Conservation (phyloP, 1,140 invertebrate genomes). For the Pseudomyrmex dendroicus region DNA sequence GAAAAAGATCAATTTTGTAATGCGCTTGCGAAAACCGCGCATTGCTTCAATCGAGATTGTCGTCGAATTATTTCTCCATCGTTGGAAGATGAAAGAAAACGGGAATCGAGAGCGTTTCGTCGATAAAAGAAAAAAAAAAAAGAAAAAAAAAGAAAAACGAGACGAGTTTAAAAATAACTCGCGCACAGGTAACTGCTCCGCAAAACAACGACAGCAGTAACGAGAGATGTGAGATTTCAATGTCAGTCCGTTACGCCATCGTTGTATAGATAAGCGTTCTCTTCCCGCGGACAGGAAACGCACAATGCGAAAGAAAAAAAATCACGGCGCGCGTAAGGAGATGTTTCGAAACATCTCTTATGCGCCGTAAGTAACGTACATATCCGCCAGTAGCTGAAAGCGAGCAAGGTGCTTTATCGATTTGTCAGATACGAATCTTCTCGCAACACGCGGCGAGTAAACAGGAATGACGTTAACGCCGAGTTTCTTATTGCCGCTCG, state of each 20-base stretch:
- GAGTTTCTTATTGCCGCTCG: slow-evolving; percentile 33
- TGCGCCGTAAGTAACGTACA: background rate
- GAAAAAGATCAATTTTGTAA: too few species aligned
- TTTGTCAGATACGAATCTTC: slow-evolving; percentile 64
- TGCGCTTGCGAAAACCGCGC: background rate
- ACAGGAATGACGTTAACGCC: slow-evolving; percentile 48
- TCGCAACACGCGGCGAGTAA: slow-evolving; percentile 39
- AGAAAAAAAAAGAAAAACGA: background rate
- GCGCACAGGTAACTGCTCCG: slow-evolving; percentile 35
- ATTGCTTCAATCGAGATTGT: background rate
- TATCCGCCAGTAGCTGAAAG: too few species aligned
- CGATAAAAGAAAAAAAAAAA: background rate
- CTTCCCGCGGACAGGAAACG: slow-evolving; percentile 25
- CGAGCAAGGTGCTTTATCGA: slow-evolving; percentile 42
- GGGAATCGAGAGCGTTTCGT: slow-evolving; percentile 14
- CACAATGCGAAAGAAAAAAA: background rate
- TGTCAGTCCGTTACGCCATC: slow-evolving; percentile 48
- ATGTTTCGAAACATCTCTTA: background rate
- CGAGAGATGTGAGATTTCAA: slow-evolving; percentile 36
- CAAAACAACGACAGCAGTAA: background rate
- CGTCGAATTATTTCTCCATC: background rate
- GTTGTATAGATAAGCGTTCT: slow-evolving; percentile 35
- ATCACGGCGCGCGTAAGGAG: background rate
- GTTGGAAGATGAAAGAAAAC: background rate
- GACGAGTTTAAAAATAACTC: slow-evolving; percentile 26